Percentiles rank a stretch among this genome's conserved stretches.
These are phyloP conservation scores for Fragum sueziense DNA, from an alignment of 2,888 invertebrate genomes.

Conservation along the genomic window DNA sequence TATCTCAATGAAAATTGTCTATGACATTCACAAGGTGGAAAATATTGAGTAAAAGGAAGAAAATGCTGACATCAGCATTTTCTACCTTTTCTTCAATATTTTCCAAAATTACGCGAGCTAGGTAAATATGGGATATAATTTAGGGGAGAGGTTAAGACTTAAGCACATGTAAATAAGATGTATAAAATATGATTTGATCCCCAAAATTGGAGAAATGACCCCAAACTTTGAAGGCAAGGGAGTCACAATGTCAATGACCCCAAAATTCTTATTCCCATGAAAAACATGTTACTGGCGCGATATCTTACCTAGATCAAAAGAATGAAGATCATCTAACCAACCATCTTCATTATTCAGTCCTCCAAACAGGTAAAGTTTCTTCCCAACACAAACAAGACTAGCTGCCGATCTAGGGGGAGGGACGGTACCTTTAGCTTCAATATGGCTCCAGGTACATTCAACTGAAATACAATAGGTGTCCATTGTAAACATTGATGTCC, in stretches of 20 bases:
- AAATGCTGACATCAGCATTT: background rate
- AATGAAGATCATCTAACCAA: slow-evolving; percentile 78
- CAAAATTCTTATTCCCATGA: too few relatives aligned
- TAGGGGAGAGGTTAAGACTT: too few relatives aligned
- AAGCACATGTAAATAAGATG: too few relatives aligned
- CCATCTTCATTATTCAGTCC: slow-evolving; percentile 79
- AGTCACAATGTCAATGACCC: too few relatives aligned
- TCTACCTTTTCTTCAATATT: background rate
- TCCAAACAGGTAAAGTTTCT: slow-evolving; percentile 80
- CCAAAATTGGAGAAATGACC: too few relatives aligned
- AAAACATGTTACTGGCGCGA: background rate
- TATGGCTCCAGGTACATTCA: slow-evolving; percentile 69
- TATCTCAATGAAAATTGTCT: too few relatives aligned
- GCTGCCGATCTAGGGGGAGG: slow-evolving; percentile 77
- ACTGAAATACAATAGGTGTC: slow-evolving; percentile 27
- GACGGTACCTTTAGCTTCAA: slow-evolving; percentile 65
- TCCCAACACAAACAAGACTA: slow-evolving; percentile 74
- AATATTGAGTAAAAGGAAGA: background rate
- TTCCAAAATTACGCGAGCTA: background rate
- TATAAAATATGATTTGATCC: too few relatives aligned
- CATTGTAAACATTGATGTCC: too few relatives aligned
- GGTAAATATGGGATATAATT: too few relatives aligned
- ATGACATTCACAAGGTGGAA: too few relatives aligned
- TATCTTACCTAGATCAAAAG: slow-evolving; percentile 77
- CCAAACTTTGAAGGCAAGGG: too few relatives aligned